Evolutionary conservation across 2,888 invertebrate genomes (phyloP), one percentile per base, ranked within the genome.

Genomic region (Rhaphigaster nebulosa): DNA sequence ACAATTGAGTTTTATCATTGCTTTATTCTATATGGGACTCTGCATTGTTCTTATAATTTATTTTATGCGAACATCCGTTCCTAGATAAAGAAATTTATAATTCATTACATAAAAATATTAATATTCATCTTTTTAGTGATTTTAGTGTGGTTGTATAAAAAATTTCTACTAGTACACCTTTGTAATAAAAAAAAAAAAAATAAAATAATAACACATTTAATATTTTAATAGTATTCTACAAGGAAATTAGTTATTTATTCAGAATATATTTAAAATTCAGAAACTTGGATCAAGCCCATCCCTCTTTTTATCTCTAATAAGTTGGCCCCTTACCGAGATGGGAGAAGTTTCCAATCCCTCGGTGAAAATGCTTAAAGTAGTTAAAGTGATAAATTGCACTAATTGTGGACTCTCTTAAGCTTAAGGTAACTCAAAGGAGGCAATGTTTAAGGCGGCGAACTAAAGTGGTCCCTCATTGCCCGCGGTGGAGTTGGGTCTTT

Each of bases 371-470:
- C 45, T 50, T 50, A 41, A 84, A 84, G 84, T 84, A 84, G 84
- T 84, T 84, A 84, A 45, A 84, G 84, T 84, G 84, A 84, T 84
- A 84, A 84, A 84, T 84, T 84, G 45, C 45, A 84, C 84, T 84
- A 84, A 84, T 84, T 84, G 84, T 45, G 45, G 84, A 45, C 45
- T 45, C 84, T 84, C n/a, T 50, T 41, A 50, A n/a, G n/a, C 84
- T 45, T 13, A 1, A 84, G 84, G 84, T 84, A 84, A 84, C 84
- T 50, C 84, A n/a, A 50, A 84, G 84, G 45, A 13, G n/a, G n/a
- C 13, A 26, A 80, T 80, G 80, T 45, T 45, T 45, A 84, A 80
- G 80, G 80, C 80, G 80, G 80, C 12, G 26, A 18, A 1, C 23
- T 41, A 80, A 84, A 84, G 84, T 84, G 84, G 84, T 84, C 2